Evolutionary conservation across 2,113 vertebrate species (phyloP).

Genomic region (Zosterops hypoxanthus): DNA sequence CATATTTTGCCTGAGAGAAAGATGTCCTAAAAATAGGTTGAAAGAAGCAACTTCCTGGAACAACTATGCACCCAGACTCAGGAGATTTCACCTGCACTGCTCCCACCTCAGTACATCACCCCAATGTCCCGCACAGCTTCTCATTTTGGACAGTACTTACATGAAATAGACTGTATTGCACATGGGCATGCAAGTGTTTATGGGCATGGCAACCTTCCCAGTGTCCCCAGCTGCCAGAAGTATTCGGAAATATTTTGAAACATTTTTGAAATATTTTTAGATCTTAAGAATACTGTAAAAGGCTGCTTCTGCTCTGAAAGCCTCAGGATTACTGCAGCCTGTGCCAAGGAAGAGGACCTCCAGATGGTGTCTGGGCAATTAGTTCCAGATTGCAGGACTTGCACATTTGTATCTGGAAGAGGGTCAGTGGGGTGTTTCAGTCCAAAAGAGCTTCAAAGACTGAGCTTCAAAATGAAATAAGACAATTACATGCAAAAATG

Average conservation of each 20-base stretch:
- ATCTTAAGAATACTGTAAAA: neutral
- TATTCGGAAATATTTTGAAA: slow-evolving; percentile 1
- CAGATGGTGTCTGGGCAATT: slow-evolving; percentile 49
- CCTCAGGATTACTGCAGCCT: slow-evolving; percentile 26
- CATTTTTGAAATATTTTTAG: slow-evolving; percentile 32
- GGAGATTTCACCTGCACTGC: neutral
- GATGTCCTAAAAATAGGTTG: neutral
- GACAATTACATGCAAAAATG: slow-evolving; percentile 1
- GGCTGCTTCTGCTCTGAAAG: slow-evolving; percentile 1
- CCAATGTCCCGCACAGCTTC: neutral
- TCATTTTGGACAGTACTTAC: neutral
- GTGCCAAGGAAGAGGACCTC: neutral
- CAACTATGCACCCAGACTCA: neutral
- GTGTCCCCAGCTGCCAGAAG: neutral
- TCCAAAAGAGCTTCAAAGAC: slow-evolving; percentile 13
- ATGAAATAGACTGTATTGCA: neutral
- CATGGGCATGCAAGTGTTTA: neutral
- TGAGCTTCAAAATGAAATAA: slow-evolving; percentile 24
- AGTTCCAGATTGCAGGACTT: neutral
- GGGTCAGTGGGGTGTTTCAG: neutral
- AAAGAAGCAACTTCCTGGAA: neutral
- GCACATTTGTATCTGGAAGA: slow-evolving; percentile 4
- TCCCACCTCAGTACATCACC: neutral
- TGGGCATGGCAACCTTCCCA: neutral
- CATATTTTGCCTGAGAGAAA: neutral